Evolutionary conservation across 2,113 vertebrate species (phyloP).

Genomic region (Arothron firmamentum): DNA sequence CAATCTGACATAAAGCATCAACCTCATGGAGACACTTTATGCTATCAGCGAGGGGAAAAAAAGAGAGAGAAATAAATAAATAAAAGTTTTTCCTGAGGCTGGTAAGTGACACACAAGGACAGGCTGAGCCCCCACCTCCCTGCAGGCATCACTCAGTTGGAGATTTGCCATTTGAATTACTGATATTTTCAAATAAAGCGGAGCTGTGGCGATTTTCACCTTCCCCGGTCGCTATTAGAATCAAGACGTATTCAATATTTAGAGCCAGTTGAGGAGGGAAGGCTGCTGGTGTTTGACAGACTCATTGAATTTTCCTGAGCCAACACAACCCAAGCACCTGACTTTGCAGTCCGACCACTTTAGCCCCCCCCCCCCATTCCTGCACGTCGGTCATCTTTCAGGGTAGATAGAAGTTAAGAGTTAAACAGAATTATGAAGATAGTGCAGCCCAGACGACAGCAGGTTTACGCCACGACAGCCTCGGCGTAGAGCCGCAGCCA

Average conservation of each 20-base stretch:
- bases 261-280: background rate
- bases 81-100: slow-evolving; percentile 51
- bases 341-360: slow-evolving; percentile 49
- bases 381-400: slow-evolving; percentile 30
- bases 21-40: slow-evolving; percentile 64
- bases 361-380: slow-evolving; percentile 41
- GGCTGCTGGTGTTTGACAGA: slow-evolving; percentile 5
- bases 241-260: slow-evolving; percentile 1
- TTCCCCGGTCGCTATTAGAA: background rate
- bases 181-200: slow-evolving; percentile 17
- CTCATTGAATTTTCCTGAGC: slow-evolving; percentile 47
- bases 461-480: background rate
- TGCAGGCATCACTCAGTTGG: slow-evolving; percentile 28
- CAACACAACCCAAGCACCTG: slow-evolving; percentile 37
- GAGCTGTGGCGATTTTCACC: background rate
- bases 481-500: background rate
- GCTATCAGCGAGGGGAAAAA: slow-evolving; percentile 53
- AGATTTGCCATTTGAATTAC: slow-evolving; percentile 45
- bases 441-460: too few relatives aligned
- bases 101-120: slow-evolving; percentile 67
- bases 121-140: slow-evolving; percentile 34
- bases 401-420: slow-evolving; percentile 15
- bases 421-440: too few relatives aligned
- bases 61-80: background rate
- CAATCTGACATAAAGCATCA: slow-evolving; percentile 68